Conservation (phyloP, 2,888 invertebrate species). For the Diarsia dahlii region DNA sequence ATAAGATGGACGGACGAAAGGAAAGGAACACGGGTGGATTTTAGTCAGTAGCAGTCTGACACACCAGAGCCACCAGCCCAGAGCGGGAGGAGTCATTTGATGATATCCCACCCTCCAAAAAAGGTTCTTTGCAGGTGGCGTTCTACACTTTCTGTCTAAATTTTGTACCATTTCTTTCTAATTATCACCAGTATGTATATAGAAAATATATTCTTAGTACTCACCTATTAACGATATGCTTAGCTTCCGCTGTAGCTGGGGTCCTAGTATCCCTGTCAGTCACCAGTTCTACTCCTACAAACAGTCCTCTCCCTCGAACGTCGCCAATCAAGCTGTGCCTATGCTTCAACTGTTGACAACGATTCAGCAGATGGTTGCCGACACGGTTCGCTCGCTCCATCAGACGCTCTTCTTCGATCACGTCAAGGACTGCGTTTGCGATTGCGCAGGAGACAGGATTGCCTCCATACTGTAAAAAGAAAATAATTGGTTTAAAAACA, state of each 20-base stretch:
- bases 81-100: too few relatives aligned
- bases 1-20: too few relatives aligned
- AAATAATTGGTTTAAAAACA: neutral
- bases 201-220: conserved; percentile 11
- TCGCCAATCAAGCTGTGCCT: conserved; percentile 96
- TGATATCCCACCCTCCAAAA: too few relatives aligned
- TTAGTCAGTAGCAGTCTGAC: too few relatives aligned
- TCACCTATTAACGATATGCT: conserved; percentile 93
- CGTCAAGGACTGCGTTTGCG: conserved; percentile 98
- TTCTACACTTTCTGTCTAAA: neutral
- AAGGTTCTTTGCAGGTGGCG: too few relatives aligned
- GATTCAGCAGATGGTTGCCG: conserved; percentile 94
- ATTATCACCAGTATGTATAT: neutral
- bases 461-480: conserved; percentile 95
- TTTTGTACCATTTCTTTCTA: neutral
- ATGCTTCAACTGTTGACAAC: conserved; percentile 92
- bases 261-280: conserved; percentile 93
- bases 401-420: conserved; percentile 96
- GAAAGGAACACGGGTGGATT: too few relatives aligned
- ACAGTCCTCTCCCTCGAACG: conserved; percentile 97
- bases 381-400: conserved; percentile 95
- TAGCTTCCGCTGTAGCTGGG: conserved; percentile 96
- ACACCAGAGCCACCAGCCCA: too few relatives aligned
- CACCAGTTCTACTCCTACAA: conserved; percentile 98
- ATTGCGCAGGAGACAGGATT: conserved; percentile 99